phyloP scores from a whole-genome alignment of 2,888 invertebrate species.

The Drosophila tanythrix region DNA sequence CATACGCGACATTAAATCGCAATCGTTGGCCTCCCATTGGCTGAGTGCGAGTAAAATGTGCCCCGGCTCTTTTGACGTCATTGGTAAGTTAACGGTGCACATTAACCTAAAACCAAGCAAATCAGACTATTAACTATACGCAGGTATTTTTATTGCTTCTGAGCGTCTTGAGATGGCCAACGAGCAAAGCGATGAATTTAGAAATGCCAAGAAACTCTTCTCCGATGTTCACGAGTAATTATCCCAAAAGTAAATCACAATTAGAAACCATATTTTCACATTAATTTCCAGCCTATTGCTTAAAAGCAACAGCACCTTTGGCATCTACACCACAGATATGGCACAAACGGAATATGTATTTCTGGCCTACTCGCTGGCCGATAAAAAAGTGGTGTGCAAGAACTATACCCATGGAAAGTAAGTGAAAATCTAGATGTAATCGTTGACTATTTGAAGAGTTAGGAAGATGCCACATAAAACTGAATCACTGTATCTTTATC shows the following conservation, averaged over 20 bases:
- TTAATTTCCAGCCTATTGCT: conserved; percentile 65
- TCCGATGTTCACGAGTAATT: conserved; percentile 78
- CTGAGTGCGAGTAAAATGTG: conserved; percentile 95
- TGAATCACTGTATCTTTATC: conserved; percentile 57
- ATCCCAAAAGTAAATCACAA: background rate
- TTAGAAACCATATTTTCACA: background rate
- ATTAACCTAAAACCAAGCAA: background rate
- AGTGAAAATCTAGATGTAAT: conserved; percentile 50
- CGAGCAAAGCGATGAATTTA: conserved; percentile 70
- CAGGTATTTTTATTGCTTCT: conserved; percentile 91
- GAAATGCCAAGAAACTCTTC: conserved; percentile 76
- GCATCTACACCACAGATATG: conserved; percentile 71
- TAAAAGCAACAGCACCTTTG: conserved; percentile 73
- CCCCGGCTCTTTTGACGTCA: conserved; percentile 94
- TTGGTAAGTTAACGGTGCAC: conserved; percentile 86
- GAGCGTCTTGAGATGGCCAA: conserved; percentile 87
- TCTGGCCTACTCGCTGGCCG: conserved; percentile 74
- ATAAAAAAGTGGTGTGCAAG: conserved; percentile 74
- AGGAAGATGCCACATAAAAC: conserved; percentile 27
- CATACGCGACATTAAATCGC: conserved; percentile 76
- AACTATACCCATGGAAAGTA: conserved; percentile 79
- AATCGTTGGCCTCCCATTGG: conserved; percentile 88
- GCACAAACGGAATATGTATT: conserved; percentile 76
- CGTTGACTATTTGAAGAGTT: conserved; percentile 19
- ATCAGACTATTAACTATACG: conserved; percentile 45